Evolutionary conservation across 1,140 invertebrate species (phyloP), one percentile per base, ranked within the genome.

Genomic region (Metaphire vulgaris): DNA sequence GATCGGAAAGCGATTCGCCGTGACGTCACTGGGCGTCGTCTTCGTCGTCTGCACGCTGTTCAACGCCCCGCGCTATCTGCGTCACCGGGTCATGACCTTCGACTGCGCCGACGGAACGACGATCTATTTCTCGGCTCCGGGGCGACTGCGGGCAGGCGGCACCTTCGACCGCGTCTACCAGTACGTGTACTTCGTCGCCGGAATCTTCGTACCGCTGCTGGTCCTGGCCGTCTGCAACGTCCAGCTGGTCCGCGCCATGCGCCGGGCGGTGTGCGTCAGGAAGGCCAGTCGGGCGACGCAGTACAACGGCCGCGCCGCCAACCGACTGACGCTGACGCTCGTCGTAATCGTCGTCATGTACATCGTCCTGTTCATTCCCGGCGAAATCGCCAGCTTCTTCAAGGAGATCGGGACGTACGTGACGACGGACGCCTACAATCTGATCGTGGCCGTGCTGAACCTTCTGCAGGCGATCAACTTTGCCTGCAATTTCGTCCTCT

Each of bases 401-500:
- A 26, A 34, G 21, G 21, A 72, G 21, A 30, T 31, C 14, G 2
- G 16, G 21, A 12, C 26, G 12, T 12, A 26, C 14, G 26, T 14
- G 1, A 2, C 32, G 21, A 32, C 29, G 26, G n/a, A 33, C 33
- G 30, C 33, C 26, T 72, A 72, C 32, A 72, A 72, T 31, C 32
- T 72, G 70, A 31, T 31, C 33, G 70, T 72, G 15, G 70, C 70
- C 26, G 6, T 72, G 2, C 14, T 72, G 2, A 72, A 72, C 32
- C n/a, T 32, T 12, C 32, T 72, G 26, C 70, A 72, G 33, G 70
- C 83, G 0, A 72, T 85, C 66, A 85, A 85, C 66, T 85, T 84
- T 72, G 83, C 82, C 1, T 76, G 82, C 2, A 85, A 85, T 76
- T 85, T 85, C 74, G 80, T 84, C 0, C 77, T 85, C 0, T 85